A percentile compares a stretch with the other conserved stretches of the same genome.
These are phyloP conservation scores for human DNA, from an alignment of 2,113 vertebrate species.

Conservation along the genomic window GRCh38 chr17:8491501-8492000, in stretches of 20 bases:
- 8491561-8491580: neutral
- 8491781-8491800: neutral
- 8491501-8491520: rapidly evolving
- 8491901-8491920: neutral
- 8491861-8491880: neutral
- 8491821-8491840: neutral
- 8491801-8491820: neutral
- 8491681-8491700: neutral
- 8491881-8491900: neutral
- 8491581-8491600: neutral
- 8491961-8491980: neutral
- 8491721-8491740: neutral
- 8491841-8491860: too few relatives aligned
- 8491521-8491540: neutral
- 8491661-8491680: neutral
- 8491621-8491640: neutral
- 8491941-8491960: neutral
- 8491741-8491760: rapidly evolving
- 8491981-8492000: neutral
- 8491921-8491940: neutral
- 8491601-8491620: neutral
- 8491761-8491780: rapidly evolving
- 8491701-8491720: neutral
- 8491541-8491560: neutral
- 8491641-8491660: neutral